Base-by-base conservation (phyloP, 1,140 invertebrate genomes). In the Drosophila watanabei region DNA sequence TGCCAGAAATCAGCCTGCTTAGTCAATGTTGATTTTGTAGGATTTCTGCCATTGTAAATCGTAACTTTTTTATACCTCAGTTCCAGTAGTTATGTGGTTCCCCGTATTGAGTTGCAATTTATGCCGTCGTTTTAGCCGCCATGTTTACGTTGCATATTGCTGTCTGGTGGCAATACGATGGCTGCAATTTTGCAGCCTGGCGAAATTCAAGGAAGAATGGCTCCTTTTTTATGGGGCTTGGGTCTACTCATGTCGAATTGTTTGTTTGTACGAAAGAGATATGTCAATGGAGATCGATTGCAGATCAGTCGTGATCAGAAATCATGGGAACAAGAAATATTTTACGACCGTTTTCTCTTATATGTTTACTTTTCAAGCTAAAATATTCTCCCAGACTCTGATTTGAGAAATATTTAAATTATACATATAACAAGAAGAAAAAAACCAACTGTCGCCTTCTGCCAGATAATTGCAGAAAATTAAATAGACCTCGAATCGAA, bases 121-220 rank as follows among this genome's bases (percentile, higher is more conserved):
- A 28, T 89, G 85, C 65, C 81, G 59, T 84, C 78, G 78, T 63
- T 58, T 88, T 81, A 52, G 49, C 78, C 65, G 81, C 46, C 85
- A 66, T 88, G 81, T 85, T 88, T 88, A 81, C 59, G 41, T 43
- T 85, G 28, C 59, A 58, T 49, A 68, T 52, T 43, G 43, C 58
- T 60, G 68, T 82, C 75, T 75, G 68, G 16, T 54, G 37, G 16
- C 60, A 49, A 28, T 28, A 18, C 14, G 18, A 45, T 41, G 54
- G 54, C 18, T 39, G 16, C 49, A 49, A 57, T 59, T 59, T 18
- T 52, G 71, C 69, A 37, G 69, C 33, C 54, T 30, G 37, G 82
- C 64, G 33, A 81, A 84, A 76, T 60, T 58, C n/a, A 33, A 65
- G 54, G 68, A 32, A 41, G 30, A 61, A 41, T 73, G 56, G 18